A percentile compares a stretch with the other conserved stretches of the same genome.
Evolutionary conservation across 2,797 vertebrate genomes (phyloP).

Genomic region (Lophotriccus pileatus): DNA sequence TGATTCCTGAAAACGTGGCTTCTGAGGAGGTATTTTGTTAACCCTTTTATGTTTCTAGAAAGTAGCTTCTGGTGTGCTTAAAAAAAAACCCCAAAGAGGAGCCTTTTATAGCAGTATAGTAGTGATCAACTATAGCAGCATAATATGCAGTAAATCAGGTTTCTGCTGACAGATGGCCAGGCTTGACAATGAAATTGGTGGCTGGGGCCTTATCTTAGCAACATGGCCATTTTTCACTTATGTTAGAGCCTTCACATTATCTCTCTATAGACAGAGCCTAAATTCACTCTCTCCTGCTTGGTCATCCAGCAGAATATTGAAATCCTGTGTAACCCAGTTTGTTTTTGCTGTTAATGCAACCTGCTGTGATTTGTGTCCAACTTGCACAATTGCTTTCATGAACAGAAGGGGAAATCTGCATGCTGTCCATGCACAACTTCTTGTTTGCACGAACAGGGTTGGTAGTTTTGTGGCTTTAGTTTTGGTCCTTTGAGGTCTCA

Average conservation of each 20-base stretch:
- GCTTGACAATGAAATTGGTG: slow-evolving; percentile 60
- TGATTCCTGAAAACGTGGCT: not conserved
- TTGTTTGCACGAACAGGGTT: not conserved
- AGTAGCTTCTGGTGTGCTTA: not conserved
- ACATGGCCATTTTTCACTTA: slow-evolving; percentile 37
- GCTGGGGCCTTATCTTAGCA: slow-evolving; percentile 41
- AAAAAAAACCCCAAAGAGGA: not conserved
- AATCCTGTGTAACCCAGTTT: not conserved
- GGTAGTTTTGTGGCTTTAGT: not conserved
- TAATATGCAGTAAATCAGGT: slow-evolving; percentile 56
- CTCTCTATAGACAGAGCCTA: not conserved
- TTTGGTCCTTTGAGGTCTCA: not conserved
- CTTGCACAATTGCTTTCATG: not conserved
- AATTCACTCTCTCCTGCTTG: not conserved
- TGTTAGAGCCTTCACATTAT: slow-evolving; percentile 25
- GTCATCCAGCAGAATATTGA: slow-evolving; percentile 10
- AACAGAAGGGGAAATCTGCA: not conserved
- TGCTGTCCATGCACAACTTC: not conserved
- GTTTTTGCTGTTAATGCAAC: not conserved
- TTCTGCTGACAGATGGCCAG: slow-evolving; percentile 59
- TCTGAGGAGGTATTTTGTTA: slow-evolving; percentile 17
- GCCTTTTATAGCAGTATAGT: slow-evolving; percentile 2
- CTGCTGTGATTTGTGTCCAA: not conserved
- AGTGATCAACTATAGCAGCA: slow-evolving; percentile 37
- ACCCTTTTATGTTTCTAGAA: slow-evolving; percentile 19